Evolutionary conservation across 2,113 vertebrate species (phyloP), one percentile per base, ranked within the genome.

Genomic region (Platichthys flesus): DNA sequence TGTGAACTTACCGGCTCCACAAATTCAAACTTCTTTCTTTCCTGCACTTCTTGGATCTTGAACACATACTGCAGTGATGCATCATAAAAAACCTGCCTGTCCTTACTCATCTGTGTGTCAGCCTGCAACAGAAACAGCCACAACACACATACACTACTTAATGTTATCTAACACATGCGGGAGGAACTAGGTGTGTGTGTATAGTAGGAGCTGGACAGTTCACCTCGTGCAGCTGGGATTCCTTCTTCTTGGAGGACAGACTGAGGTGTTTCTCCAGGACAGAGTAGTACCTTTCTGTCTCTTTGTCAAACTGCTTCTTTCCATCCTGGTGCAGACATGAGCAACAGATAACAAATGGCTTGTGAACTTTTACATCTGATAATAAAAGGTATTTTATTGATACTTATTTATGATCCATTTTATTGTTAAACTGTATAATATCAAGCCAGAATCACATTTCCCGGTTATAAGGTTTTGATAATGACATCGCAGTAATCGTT

Each of bases 251-350:
- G 64, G 98, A 97, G 47, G 98, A 99, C 81, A 99, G 90, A 93
- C 95, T 97, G 91, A 99, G 94, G 90, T 99, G 97, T 91, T 99
- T 99, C 79, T 99, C 98, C 88, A 98, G 92, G 79, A 97, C 94
- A 31, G 96, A 97, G 90, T 99, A 98, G 79, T 99, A 99, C 88
- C 97, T 97, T 87, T 99, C 98, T 67, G 97, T 98, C 93, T 99
- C 98, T 79, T 99, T 99, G 94, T 99, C 97, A 94, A 99, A 99
- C 86, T 99, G 98, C 94, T 99, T 99, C 91, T 98, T 99, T 88
- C 95, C 98, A 87, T 99, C 98, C 98, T 99, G 69, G 87, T 83
- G 85, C 28, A 92, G 65, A 88, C 37, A 47, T 67, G 35, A 74
- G 67, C 9, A 61, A 74, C 28, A 45, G 18, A 62, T 23, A 54